Conservation (phyloP, 2,888 invertebrate species). For the Latrodectus hesperus region DNA sequence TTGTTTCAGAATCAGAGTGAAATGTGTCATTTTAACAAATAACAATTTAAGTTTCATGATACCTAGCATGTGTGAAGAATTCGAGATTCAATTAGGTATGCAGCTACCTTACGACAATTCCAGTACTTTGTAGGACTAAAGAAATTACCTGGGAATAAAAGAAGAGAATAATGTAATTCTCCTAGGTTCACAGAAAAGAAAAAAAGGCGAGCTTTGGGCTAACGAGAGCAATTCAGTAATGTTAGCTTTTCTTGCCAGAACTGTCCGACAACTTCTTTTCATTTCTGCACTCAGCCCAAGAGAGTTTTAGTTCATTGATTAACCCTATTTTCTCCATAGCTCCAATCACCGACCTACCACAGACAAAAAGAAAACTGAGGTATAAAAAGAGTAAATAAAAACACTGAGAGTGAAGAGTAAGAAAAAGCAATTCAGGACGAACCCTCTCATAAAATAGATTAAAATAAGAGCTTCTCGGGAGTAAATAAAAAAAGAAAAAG, state of each 20-base stretch:
- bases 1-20: too few relatives aligned
- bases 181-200: neutral
- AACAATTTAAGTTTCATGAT: too few relatives aligned
- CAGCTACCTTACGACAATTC: too few relatives aligned
- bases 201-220: slow-evolving; percentile 19
- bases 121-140: too few relatives aligned
- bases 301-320: slow-evolving; percentile 44
- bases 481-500: neutral
- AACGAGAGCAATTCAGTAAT: slow-evolving; percentile 60
- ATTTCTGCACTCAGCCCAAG: slow-evolving; percentile 23
- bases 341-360: slow-evolving; percentile 26
- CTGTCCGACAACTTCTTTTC: slow-evolving; percentile 47
- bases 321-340: slow-evolving; percentile 51
- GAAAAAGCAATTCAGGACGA: slow-evolving; percentile 43
- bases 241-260: slow-evolving; percentile 40
- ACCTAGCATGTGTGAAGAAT: too few relatives aligned
- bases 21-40: too few relatives aligned
- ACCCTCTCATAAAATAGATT: slow-evolving; percentile 53
- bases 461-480: slow-evolving; percentile 44
- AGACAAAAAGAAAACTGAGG: slow-evolving; percentile 27
- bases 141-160: neutral
- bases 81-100: too few relatives aligned
- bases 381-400: slow-evolving; percentile 39
- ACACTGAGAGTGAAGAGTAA: slow-evolving; percentile 36
- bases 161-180: neutral